Percentiles rank a stretch among this genome's conserved stretches.
phyloP scores from a whole-genome alignment of 92 coral and sea anemone species.

The Actinostola sp. region DNA sequence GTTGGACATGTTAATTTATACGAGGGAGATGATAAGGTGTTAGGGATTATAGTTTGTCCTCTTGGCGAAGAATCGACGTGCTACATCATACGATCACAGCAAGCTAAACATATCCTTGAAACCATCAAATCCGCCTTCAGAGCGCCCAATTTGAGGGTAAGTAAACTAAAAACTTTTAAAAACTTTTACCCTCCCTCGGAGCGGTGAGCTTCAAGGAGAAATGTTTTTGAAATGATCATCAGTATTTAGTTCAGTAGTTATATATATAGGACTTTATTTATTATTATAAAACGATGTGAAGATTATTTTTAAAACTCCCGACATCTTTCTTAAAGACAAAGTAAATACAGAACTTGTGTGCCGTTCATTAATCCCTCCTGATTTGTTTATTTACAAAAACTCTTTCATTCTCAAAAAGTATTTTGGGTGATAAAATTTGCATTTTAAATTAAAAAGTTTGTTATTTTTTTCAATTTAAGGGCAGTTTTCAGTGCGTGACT shows the following conservation, averaged over 20 bases:
- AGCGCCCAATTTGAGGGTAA: slow-evolving; percentile 78
- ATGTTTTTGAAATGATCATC: too few relatives aligned
- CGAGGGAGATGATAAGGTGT: slow-evolving; percentile 61
- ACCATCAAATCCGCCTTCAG: slow-evolving; percentile 75
- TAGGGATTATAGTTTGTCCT: slow-evolving; percentile 74
- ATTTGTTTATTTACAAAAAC: slow-evolving; percentile 1
- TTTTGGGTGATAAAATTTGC: too few relatives aligned
- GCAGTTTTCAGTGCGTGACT: too few relatives aligned
- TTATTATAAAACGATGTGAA: not conserved
- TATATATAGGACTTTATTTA: not conserved
- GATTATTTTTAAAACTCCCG: slow-evolving; percentile 1
- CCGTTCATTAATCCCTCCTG: not conserved
- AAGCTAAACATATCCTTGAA: slow-evolving; percentile 68
- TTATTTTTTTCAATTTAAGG: too few relatives aligned
- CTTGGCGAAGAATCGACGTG: slow-evolving; percentile 80
- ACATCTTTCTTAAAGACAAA: too few relatives aligned
- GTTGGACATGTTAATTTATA: slow-evolving; percentile 80
- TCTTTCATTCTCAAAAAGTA: not conserved
- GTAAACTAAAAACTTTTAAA: slow-evolving; percentile 8
- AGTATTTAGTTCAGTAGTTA: too few relatives aligned
- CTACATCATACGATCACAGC: slow-evolving; percentile 70
- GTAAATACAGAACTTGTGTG: not conserved
- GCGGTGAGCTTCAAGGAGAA: too few relatives aligned
- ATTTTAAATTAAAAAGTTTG: too few relatives aligned
- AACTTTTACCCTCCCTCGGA: too few relatives aligned